Conservation (phyloP, 2,888 invertebrate species). For the Drosophila birchii region DNA sequence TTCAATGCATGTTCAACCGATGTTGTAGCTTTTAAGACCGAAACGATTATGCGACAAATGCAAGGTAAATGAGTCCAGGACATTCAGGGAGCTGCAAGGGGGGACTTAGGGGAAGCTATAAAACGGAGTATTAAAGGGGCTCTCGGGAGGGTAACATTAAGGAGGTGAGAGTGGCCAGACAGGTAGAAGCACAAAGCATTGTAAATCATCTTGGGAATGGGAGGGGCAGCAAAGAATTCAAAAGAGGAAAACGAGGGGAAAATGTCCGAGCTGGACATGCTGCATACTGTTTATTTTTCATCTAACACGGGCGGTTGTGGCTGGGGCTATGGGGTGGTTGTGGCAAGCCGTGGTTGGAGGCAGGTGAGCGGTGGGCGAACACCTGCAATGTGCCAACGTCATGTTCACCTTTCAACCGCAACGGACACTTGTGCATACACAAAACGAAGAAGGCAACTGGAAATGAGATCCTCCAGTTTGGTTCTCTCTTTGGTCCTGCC, state of each 20-base stretch:
- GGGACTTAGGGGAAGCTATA: constrained; percentile 3
- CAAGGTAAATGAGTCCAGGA: constrained; percentile 60
- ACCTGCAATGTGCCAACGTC: constrained; percentile 50
- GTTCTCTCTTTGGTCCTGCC: constrained; percentile 6
- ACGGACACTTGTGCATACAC: constrained; percentile 76
- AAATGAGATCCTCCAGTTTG: constrained; percentile 32
- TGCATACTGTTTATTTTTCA: constrained; percentile 78
- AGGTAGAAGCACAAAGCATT: constrained; percentile 49
- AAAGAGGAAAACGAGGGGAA: constrained; percentile 20
- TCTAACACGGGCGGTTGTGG: constrained; percentile 54
- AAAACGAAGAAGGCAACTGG: constrained; percentile 43
- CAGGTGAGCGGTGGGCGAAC: constrained; percentile 5
- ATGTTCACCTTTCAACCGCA: constrained; percentile 77
- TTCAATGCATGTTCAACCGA: constrained; percentile 61
- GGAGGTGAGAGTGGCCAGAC: constrained; percentile 30
- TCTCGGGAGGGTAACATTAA: constrained; percentile 1
- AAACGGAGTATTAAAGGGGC: constrained; percentile 1
- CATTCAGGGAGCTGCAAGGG: not conserved
- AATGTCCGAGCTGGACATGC: constrained; percentile 50
- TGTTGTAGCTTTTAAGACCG: constrained; percentile 52
- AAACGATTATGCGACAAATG: constrained; percentile 74
- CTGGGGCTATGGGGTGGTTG: constrained; percentile 5
- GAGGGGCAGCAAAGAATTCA: constrained; percentile 31
- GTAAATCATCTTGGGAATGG: constrained; percentile 71
- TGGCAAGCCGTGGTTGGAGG: constrained; percentile 23